Evolutionary conservation across 1,140 invertebrate genomes (phyloP), one percentile per base, ranked within the genome.

Genomic region (Drosophila sechellia): DNA sequence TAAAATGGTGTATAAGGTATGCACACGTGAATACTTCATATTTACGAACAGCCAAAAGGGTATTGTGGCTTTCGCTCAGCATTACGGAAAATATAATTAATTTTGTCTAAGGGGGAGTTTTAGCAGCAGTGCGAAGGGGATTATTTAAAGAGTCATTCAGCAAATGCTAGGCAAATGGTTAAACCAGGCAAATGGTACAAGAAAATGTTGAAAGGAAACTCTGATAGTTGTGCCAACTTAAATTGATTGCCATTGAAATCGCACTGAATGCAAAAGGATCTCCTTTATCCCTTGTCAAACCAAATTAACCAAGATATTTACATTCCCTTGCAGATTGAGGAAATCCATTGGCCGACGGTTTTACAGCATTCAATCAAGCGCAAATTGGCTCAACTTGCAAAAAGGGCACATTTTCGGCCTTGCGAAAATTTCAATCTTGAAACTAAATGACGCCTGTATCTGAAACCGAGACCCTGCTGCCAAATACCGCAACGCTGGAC

Each of bases 391-490:
- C n/a, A 48, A 64, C 66, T 76, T 48, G 46, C 22, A 75, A 39
- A 79, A 69, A 65, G 70, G 49, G 49, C 52, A 70, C 50, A 57
- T 65, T 72, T 85, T 81, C 42, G 31, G 70, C 46, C 59, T 39
- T 64, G 56, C 34, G 17, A 17, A 48, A 71, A 71, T 46, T 49
- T 34, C 59, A 71, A 87, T 57, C 46, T 65, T 87, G 50, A 61
- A 86, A 81, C 83, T 86, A 86, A 86, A 86, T 86, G 83, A 86
- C 80, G 83, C 83, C 83, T 86, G 83, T 86, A 79, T 83, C 68
- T 60, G 76, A 60, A 89, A 34, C 59, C 8, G 59, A 63, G 27
- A 68, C 58, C 59, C 73, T 60, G 73, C 66, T 83, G 59, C 69
- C 83, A 86, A 69, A 83, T 83, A 86, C 83, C 71, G 43, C 81